These are phyloP conservation scores for Ischnura elegans DNA, from an alignment of 2,888 invertebrate genomes.

Conservation along the genomic window DNA sequence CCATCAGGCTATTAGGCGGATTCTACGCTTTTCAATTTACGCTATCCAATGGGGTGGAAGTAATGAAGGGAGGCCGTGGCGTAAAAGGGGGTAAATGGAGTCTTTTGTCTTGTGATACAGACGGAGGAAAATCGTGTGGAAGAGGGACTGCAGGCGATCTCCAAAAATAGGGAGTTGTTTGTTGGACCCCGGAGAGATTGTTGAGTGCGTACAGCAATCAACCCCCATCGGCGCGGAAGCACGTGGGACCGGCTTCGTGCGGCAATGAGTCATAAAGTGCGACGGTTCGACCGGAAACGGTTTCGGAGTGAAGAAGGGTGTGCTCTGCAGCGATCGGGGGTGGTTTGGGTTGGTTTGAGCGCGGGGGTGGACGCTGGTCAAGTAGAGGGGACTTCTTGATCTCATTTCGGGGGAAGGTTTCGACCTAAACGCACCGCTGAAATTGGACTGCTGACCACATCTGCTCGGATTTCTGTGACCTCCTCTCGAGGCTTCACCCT, in stretches of 20 bases:
- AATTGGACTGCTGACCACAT: constrained; percentile 52
- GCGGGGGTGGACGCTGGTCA: constrained; percentile 14
- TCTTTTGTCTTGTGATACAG: not conserved
- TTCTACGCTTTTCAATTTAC: too few species aligned
- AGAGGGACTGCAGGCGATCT: not conserved
- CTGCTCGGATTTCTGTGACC: constrained; percentile 19
- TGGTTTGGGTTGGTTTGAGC: not conserved
- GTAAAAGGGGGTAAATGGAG: constrained; percentile 15
- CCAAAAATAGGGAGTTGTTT: too few species aligned
- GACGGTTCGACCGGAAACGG: not conserved
- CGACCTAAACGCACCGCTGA: not conserved
- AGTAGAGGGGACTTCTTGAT: not conserved
- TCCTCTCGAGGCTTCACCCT: not conserved
- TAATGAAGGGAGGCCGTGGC: too few species aligned
- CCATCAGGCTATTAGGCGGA: too few species aligned
- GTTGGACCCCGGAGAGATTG: not conserved
- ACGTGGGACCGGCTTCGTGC: not conserved
- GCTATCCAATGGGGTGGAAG: too few species aligned
- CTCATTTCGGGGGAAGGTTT: not conserved
- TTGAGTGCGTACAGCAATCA: constrained; percentile 42
- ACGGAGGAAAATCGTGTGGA: not conserved
- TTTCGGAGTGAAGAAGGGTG: not conserved
- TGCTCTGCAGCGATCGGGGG: not conserved
- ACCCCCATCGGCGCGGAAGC: constrained; percentile 2
- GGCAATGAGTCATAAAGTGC: constrained; percentile 28